Evolutionary conservation across 2,888 invertebrate species (phyloP), one percentile per base, ranked within the genome.

Genomic region (Microctonus hyperodae): DNA sequence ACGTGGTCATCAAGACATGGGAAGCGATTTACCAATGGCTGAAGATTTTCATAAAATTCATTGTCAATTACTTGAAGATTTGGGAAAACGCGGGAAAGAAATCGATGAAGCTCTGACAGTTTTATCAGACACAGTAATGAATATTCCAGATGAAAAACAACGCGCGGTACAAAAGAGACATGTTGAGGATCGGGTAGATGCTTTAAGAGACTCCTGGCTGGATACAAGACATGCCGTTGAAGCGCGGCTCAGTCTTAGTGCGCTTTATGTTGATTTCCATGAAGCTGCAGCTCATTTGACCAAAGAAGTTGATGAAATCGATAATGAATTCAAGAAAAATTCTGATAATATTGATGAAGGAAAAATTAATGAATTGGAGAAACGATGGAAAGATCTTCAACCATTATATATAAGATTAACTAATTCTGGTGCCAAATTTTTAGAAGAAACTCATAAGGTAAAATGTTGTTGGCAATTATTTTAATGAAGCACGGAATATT

Each of bases 1-100:
- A 55, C 89, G 90, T 75, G 89, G 90, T 48, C 90, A 92, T 77
- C 88, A 89, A 70, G 89, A 92, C 76, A 90, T 94, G 89, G 94
- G 94, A n/a, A 88, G 87, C 62, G 88, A 88, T 78, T 79, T 89
- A 31, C 83, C 86, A 7, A 87, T 88, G 84, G 90, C 92, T 51
- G 88, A 88, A 75, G 91, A 92, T 79, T 94, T 93, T 81, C 86
- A 92, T 70, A 58, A 65, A 51, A 65, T 72, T 73, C 93, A 94
- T 81, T 89, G 90, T 74, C 89, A 91, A 76, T 83, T 94, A 58
- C 87, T 91, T 76, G 89, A 88, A 76, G 93, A 94, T 81, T 85
- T 94, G 72, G 80, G 91, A 87, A 88, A 88, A 73, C 90, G 90
- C 82, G 90, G 89, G 44, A 88, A 88, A 72, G 91, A 92, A 87